Base-by-base conservation (phyloP, 2,888 invertebrate species). In the Morpho helenor region DNA sequence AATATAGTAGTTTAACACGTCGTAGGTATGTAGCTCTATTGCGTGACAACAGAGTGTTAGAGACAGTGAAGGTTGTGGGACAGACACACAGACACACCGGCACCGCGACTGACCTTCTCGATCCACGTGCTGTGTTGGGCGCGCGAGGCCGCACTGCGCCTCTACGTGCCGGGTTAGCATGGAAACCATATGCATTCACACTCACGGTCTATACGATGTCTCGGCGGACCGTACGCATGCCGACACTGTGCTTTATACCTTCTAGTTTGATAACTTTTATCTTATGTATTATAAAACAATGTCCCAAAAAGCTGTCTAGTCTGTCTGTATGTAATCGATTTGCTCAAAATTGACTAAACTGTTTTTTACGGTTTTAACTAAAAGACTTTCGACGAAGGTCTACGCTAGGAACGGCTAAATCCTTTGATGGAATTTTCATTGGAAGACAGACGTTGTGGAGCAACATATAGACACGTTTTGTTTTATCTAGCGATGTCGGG, bases 51-150 rank as follows among this genome's bases (percentile, higher is more conserved):
- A 54, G 52, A 52, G 54, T 54, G 48, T 54, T 54, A 54, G 54
- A 54, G 42, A 50, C 10, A 10, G 54, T 54, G 31, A 42, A 23
- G 54, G 41, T 47, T 54, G 54, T 48, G 48, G 53, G 54, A 54
- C 54, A 54, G 52, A 46, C 46, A 52, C 52, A n/a, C 46, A 48
- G 23, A 46, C 40, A 50, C 50, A 42, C 55, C 53, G 46, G 52
- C 56, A 50, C 58, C 69, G 72, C 71, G 68, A 89, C 91, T 87
- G 83, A 97, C 96, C 96, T 97, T 97, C 90, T 95, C 95, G 80
- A 96, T 95, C 96, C 96, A 96, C 73, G 96, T 96, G 92, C 96
- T 89, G 87, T 91, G 87, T 68, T 87, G 82, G 72, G 87, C 88
- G 71, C 89, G 88, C 79, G 87, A 83, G 75, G 87, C 77, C 68